phyloP scores from a whole-genome alignment of 2,113 vertebrate species.

The Eublepharis macularius region DNA sequence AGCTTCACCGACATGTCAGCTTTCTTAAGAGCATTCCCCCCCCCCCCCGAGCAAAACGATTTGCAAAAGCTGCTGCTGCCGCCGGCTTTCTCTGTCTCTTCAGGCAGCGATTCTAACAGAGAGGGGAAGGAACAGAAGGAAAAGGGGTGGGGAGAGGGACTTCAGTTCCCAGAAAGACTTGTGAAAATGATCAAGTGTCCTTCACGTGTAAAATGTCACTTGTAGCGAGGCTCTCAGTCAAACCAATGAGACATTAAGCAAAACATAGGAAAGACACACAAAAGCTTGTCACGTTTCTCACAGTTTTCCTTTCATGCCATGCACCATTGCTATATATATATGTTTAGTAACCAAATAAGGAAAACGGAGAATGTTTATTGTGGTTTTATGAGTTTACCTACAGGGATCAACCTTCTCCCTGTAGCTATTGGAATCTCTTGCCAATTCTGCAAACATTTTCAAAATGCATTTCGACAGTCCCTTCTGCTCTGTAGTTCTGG shows the following conservation, averaged over 20 bases:
- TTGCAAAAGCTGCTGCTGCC: no score
- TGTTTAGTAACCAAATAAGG: neutral
- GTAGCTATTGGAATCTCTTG: neutral
- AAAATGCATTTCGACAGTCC: no score
- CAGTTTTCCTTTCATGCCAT: neutral
- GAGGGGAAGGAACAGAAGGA: no score
- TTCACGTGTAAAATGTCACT: no score
- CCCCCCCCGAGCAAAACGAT: no score
- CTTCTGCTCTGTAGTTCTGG: neutral
- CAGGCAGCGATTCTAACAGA: no score
- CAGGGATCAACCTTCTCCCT: neutral
- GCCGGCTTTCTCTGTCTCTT: no score
- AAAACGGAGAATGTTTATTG: neutral
- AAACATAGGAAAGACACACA: neutral
- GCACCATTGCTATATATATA: neutral
- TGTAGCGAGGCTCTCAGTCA: neutral
- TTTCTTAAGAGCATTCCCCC: no score
- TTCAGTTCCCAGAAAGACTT: no score
- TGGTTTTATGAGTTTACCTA: neutral
- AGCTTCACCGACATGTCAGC: no score
- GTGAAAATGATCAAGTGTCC: no score
- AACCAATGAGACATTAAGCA: constrained; percentile 4
- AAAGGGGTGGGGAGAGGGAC: no score
- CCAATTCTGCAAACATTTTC: neutral
- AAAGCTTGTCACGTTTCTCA: neutral